phyloP scores from a whole-genome alignment of 2,797 vertebrate species.

The Semaprochilodus insignis region DNA sequence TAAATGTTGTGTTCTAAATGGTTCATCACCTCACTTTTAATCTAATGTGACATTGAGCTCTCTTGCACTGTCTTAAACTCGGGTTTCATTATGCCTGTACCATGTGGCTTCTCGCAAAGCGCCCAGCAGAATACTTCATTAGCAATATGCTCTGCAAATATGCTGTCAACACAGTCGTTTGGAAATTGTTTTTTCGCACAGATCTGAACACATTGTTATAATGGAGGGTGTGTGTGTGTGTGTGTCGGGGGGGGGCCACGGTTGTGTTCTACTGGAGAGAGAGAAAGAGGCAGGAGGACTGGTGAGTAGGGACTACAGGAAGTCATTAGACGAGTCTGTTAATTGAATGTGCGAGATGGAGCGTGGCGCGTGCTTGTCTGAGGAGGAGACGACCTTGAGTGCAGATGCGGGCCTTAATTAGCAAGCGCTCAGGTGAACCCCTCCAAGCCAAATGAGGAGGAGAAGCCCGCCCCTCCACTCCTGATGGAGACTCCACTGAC shows the following conservation, averaged over 20 bases:
- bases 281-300: slow-evolving; percentile 28
- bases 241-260: slow-evolving; percentile 1
- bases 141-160: slow-evolving; percentile 52
- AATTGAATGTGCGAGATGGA: slow-evolving; percentile 70
- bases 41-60: slow-evolving; percentile 40
- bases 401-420: slow-evolving; percentile 60
- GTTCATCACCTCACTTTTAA: slow-evolving; percentile 53
- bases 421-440: slow-evolving; percentile 63
- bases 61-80: slow-evolving; percentile 40
- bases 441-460: slow-evolving; percentile 56
- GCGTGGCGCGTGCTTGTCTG: slow-evolving; percentile 61
- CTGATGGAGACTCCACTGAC: slow-evolving; percentile 59
- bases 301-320: slow-evolving; percentile 55
- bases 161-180: slow-evolving; percentile 58
- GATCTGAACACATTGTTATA: slow-evolving; percentile 59
- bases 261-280: slow-evolving; percentile 26
- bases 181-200: slow-evolving; percentile 49
- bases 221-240: slow-evolving; percentile 55
- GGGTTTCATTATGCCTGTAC: slow-evolving; percentile 51
- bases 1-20: slow-evolving; percentile 41
- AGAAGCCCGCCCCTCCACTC: slow-evolving; percentile 33
- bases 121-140: slow-evolving; percentile 53
- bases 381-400: slow-evolving; percentile 69
- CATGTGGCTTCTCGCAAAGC: slow-evolving; percentile 41
- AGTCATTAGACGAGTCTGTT: slow-evolving; percentile 64